Percentiles rank a stretch among this genome's conserved stretches.
phyloP scores from a whole-genome alignment of 2,888 invertebrate genomes.

The Nomada fabriciana region DNA sequence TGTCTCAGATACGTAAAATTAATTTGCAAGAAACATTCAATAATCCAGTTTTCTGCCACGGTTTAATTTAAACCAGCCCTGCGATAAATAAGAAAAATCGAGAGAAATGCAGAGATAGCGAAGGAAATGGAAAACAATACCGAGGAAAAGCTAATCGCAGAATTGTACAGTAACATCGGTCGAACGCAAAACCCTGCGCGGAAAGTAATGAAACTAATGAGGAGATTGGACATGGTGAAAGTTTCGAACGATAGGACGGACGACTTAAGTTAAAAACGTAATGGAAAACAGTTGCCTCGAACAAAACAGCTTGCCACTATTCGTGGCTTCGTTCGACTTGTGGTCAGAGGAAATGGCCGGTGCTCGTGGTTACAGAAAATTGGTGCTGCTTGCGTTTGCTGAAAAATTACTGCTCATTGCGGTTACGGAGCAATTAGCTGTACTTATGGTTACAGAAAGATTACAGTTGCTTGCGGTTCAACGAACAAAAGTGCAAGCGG shows the following conservation, averaged over 20 bases:
- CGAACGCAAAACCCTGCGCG: not conserved
- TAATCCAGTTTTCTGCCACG: not conserved
- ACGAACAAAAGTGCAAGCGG: not conserved
- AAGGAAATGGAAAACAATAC: not conserved
- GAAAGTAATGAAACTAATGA: slow-evolving; percentile 3
- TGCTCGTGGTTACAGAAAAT: slow-evolving; percentile 7
- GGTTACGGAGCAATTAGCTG: slow-evolving; percentile 20
- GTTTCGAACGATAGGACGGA: not conserved
- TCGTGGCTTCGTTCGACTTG: not conserved
- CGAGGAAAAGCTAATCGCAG: not conserved
- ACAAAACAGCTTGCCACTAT: not conserved
- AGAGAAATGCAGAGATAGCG: not conserved
- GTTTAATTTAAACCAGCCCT: not conserved
- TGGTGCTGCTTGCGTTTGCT: not conserved
- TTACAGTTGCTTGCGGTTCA: slow-evolving; percentile 6
- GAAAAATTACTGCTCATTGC: slow-evolving; percentile 10
- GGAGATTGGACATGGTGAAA: slow-evolving; percentile 5
- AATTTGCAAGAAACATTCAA: not conserved
- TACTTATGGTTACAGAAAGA: slow-evolving; percentile 11
- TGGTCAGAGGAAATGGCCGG: slow-evolving; percentile 1
- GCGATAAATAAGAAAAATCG: not conserved
- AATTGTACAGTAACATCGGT: not conserved
- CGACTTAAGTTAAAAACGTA: too few relatives aligned
- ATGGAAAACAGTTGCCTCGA: not conserved
- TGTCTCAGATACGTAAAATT: too few relatives aligned